Conservation (phyloP, 2,888 invertebrate species). For the Erebia ligea region DNA sequence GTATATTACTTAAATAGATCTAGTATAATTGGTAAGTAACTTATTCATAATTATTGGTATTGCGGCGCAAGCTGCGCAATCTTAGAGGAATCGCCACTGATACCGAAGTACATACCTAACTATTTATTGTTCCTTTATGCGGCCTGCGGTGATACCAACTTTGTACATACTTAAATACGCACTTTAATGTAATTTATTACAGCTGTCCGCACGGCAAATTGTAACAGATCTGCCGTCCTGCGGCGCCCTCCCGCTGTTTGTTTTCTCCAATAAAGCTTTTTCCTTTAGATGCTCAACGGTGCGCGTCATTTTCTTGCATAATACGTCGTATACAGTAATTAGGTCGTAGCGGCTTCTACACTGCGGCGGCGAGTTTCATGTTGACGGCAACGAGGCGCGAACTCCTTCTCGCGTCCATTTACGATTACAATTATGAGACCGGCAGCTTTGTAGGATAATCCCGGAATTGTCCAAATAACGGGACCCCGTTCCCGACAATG, state of each 20-base stretch:
- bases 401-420: constrained; percentile 70
- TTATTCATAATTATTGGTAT: no score
- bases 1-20: no score
- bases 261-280: constrained; percentile 61
- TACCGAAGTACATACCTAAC: background rate
- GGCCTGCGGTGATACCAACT: background rate
- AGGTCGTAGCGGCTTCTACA: constrained; percentile 66
- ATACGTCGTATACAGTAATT: constrained; percentile 69
- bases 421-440: constrained; percentile 51
- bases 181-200: constrained; percentile 49
- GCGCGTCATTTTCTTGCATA: constrained; percentile 69
- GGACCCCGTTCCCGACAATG: constrained; percentile 64
- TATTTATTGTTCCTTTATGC: background rate
- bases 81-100: no score
- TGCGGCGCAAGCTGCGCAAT: no score
- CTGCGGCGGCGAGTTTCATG: constrained; percentile 56
- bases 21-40: no score
- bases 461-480: constrained; percentile 73
- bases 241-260: constrained; percentile 70
- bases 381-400: constrained; percentile 78
- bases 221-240: constrained; percentile 35
- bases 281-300: constrained; percentile 61
- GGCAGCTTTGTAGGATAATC: constrained; percentile 78
- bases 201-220: constrained; percentile 29
- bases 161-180: constrained; percentile 6